phyloP scores from a whole-genome alignment of 2,113 vertebrate species.

The Sinocyclocheilus rhinocerous region DNA sequence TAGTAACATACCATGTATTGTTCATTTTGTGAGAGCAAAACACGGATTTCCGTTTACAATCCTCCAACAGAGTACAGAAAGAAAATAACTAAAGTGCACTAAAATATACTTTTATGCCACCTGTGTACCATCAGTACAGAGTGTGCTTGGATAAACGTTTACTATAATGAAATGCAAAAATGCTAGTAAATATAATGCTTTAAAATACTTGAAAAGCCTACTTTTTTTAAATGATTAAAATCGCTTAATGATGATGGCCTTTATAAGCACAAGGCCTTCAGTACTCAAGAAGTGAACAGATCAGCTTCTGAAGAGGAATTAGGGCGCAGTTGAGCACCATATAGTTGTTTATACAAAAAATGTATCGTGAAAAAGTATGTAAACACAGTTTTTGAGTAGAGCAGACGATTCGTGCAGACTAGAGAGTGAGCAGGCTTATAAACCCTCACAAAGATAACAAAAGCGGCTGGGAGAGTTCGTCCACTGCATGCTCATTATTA shows the following conservation, averaged over 20 bases:
- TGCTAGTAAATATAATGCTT: background rate
- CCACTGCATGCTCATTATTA: slow-evolving; percentile 39
- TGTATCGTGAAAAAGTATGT: slow-evolving; percentile 63
- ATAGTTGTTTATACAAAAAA: slow-evolving; percentile 56
- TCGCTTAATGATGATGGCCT: background rate
- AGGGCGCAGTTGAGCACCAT: slow-evolving; percentile 18
- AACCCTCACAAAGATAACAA: slow-evolving; percentile 42
- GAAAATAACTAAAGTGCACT: background rate
- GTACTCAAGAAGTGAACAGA: background rate
- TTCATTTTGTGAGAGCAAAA: background rate
- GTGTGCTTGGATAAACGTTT: background rate
- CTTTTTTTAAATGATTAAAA: background rate
- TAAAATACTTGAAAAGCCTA: background rate
- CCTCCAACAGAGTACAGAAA: background rate
- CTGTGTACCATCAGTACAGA: background rate
- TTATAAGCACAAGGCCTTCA: background rate
- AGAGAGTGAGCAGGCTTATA: slow-evolving; percentile 53
- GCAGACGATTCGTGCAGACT: slow-evolving; percentile 52
- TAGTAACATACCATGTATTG: background rate
- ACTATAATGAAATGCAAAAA: background rate
- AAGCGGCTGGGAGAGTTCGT: background rate
- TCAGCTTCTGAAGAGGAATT: background rate
- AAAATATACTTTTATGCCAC: background rate
- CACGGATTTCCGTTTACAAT: background rate
- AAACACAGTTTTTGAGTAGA: slow-evolving; percentile 61